phyloP scores from a whole-genome alignment of 2,888 invertebrate genomes.

The Drosophila phalerata region DNA sequence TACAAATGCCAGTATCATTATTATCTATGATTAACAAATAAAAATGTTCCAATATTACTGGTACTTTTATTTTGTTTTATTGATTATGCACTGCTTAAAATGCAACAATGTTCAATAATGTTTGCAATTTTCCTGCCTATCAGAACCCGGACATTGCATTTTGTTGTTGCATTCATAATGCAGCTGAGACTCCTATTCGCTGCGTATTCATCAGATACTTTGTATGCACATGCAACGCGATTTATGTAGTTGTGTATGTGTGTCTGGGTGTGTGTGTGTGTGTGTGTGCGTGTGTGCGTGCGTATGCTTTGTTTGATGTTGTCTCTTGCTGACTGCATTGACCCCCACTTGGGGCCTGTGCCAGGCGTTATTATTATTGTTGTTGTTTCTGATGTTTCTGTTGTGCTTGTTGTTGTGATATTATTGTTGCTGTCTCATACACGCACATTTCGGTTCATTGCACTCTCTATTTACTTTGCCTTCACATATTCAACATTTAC shows the following conservation, averaged over 20 bases:
- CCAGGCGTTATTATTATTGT: constrained; percentile 35
- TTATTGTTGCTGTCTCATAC: constrained; percentile 47
- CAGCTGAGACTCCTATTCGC: constrained; percentile 25
- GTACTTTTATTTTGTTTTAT: neutral
- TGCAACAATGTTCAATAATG: neutral
- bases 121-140: constrained; percentile 1
- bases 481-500: constrained; percentile 64
- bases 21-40: too few species aligned
- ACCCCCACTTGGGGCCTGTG: constrained; percentile 70
- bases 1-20: too few species aligned
- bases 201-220: constrained; percentile 71
- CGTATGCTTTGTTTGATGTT: constrained; percentile 72
- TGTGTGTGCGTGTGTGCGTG: constrained; percentile 32
- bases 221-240: constrained; percentile 63
- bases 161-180: constrained; percentile 15
- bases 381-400: constrained; percentile 20
- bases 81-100: neutral
- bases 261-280: constrained; percentile 11
- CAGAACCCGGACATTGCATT: constrained; percentile 51
- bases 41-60: neutral
- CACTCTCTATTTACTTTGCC: constrained; percentile 77
- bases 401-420: neutral
- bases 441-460: constrained; percentile 80
- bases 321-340: constrained; percentile 71
- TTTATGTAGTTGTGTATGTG: constrained; percentile 23